phyloP scores from a whole-genome alignment of 2,113 vertebrate genomes.

The Sander vitreus region DNA sequence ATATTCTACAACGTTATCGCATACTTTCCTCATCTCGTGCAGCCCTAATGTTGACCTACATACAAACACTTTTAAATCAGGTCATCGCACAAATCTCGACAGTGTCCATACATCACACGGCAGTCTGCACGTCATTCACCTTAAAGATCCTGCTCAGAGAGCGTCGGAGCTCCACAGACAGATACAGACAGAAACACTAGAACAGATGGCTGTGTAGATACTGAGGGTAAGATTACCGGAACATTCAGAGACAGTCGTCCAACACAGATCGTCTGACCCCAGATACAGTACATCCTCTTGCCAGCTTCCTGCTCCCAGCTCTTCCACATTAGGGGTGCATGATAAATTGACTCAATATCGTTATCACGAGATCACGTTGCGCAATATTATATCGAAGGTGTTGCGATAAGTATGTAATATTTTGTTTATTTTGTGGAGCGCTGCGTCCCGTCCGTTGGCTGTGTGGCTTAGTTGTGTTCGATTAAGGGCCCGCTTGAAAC shows the following conservation, averaged over 20 bases:
- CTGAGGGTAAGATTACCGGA: constrained; percentile 27
- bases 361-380: no score
- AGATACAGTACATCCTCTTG: neutral
- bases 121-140: constrained; percentile 3
- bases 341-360: no score
- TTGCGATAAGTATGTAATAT: no score
- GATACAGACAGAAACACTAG: constrained; percentile 2
- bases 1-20: no score
- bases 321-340: neutral
- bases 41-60: no score
- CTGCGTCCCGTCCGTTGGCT: no score
- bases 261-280: constrained; percentile 1
- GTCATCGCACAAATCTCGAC: neutral
- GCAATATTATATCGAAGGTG: no score
- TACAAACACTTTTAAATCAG: neutral
- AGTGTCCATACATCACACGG: neutral
- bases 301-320: neutral
- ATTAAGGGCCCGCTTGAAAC: no score
- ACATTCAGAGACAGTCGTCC: constrained; percentile 35
- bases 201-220: constrained; percentile 14
- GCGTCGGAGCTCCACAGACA: neutral
- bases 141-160: neutral
- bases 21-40: no score
- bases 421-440: no score
- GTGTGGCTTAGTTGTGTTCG: no score